phyloP scores from a whole-genome alignment of 2,113 vertebrate species.

The Mastomys coucha region DNA sequence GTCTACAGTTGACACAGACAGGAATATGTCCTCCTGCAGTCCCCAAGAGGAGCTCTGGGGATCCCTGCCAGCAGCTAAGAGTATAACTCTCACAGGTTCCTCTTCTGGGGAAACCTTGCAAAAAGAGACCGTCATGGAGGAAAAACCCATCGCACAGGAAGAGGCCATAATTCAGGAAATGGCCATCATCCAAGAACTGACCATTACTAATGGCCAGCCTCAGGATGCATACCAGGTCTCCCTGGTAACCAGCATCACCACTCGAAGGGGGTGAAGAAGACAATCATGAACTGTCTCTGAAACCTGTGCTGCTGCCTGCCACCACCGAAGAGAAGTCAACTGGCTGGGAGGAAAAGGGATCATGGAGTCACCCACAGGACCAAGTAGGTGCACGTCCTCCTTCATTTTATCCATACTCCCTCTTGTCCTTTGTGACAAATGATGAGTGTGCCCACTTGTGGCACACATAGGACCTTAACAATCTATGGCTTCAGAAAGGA shows the following conservation, averaged over 20 bases:
- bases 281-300: background rate
- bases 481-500: background rate
- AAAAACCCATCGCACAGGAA: background rate
- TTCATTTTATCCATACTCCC: background rate
- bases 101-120: background rate
- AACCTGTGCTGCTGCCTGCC: background rate
- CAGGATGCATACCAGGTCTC: no score
- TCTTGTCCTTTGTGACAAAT: background rate
- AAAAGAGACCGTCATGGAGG: background rate
- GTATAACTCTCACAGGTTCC: background rate
- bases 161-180: background rate
- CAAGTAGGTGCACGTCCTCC: background rate
- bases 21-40: background rate
- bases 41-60: no score
- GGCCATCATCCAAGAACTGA: no score
- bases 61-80: background rate
- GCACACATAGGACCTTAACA: background rate
- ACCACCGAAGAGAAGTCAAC: background rate
- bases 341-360: background rate
- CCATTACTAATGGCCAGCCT: no score
- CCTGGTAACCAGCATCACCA: no score
- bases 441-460: background rate
- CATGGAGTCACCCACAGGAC: background rate
- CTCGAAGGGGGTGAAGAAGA: background rate
- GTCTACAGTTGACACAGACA: background rate